These are phyloP conservation scores for Emydocephalus ijimae DNA, from an alignment of 2,113 vertebrate species.

Conservation along the genomic window DNA sequence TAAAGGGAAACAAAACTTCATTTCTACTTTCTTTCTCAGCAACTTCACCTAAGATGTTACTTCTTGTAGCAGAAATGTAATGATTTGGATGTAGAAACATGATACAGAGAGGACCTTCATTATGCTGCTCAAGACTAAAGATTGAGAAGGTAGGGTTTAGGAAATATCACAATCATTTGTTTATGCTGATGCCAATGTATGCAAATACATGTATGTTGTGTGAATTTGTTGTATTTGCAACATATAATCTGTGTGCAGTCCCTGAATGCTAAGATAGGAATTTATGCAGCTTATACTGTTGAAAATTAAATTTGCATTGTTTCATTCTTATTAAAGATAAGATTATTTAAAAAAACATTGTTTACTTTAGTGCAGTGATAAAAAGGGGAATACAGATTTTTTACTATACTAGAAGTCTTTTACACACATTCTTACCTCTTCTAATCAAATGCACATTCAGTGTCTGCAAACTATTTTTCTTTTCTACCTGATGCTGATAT, in stretches of 20 bases:
- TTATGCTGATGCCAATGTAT: neutral
- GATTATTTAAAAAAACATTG: neutral
- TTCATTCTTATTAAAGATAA: neutral
- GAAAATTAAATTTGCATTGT: neutral
- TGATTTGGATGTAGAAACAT: neutral
- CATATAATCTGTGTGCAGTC: neutral
- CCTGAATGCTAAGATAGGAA: neutral
- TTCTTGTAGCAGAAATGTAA: neutral
- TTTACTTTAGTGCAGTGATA: neutral
- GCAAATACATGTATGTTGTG: neutral
- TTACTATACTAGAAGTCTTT: neutral
- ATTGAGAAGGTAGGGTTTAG: neutral
- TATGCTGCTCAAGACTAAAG: neutral
- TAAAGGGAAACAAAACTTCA: neutral
- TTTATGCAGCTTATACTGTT: neutral
- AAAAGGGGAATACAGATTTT: conserved; percentile 4
- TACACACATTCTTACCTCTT: neutral
- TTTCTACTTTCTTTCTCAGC: neutral
- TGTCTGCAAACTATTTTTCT: neutral
- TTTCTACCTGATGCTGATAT: conserved; percentile 41
- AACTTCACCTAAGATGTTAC: neutral
- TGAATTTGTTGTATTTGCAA: neutral
- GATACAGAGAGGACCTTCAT: neutral
- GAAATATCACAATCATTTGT: neutral
- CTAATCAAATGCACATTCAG: neutral